These are phyloP conservation scores for Nesoenas mayeri DNA, from an alignment of 2,113 vertebrate genomes.

Conservation along the genomic window DNA sequence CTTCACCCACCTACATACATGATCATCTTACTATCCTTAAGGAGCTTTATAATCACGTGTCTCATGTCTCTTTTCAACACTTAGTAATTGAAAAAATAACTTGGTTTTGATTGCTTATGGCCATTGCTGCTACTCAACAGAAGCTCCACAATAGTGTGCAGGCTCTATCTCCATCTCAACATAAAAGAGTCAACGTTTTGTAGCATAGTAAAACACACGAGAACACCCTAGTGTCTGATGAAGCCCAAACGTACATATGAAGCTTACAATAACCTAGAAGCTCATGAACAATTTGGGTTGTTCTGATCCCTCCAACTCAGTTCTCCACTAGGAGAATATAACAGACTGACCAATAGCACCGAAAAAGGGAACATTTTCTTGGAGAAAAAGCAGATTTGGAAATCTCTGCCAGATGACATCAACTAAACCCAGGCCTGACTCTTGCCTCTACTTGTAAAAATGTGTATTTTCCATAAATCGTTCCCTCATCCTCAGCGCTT, in stretches of 20 bases:
- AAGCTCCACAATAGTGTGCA: rapidly evolving
- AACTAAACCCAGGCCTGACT: background rate
- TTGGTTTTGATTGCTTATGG: background rate
- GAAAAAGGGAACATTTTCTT: background rate
- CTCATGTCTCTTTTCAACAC: background rate
- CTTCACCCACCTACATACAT: background rate
- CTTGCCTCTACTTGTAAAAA: background rate
- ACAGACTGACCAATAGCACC: background rate
- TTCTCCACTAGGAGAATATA: background rate
- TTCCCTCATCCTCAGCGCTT: background rate
- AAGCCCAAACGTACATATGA: background rate
- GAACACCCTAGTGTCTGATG: background rate
- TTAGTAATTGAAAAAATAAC: background rate
- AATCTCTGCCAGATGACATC: background rate
- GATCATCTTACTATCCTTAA: background rate
- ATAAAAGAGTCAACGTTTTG: rapidly evolving
- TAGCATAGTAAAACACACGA: background rate
- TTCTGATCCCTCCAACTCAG: background rate
- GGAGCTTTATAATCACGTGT: background rate
- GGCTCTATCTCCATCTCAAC: background rate
- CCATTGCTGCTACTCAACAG: background rate
- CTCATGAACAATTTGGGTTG: background rate
- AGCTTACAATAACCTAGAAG: background rate
- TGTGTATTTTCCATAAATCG: background rate
- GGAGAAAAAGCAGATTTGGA: background rate